Evolutionary conservation across 2,113 vertebrate species (phyloP).

Genomic region (Myotis brandtii): DNA sequence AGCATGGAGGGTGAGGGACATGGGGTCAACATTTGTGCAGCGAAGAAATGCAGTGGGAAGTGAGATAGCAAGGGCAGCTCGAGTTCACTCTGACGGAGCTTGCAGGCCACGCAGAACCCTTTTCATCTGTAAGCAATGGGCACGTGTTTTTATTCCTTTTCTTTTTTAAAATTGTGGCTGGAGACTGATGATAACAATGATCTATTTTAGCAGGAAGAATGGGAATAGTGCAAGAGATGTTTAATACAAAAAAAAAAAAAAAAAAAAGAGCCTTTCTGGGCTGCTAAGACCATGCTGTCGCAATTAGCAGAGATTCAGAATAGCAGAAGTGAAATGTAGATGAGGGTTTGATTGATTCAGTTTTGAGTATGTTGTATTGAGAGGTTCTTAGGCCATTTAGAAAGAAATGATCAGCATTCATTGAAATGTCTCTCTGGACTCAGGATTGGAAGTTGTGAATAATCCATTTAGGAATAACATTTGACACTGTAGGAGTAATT

Average conservation of each 20-base stretch:
- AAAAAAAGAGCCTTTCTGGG: not conserved
- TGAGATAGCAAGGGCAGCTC: not conserved
- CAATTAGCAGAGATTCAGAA: not conserved
- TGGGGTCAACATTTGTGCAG: not conserved
- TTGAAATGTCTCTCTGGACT: not conserved
- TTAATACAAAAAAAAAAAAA: not conserved
- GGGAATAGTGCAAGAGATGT: not conserved
- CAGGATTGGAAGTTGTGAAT: not conserved
- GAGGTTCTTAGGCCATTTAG: not conserved
- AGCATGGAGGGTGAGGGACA: rapidly evolving
- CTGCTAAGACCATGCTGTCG: not conserved
- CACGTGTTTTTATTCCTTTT: not conserved
- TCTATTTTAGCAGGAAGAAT: not conserved
- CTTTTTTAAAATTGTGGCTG: not conserved
- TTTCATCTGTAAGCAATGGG: not conserved
- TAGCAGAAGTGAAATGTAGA: not conserved
- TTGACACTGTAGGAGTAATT: not conserved
- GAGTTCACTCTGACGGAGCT: not conserved
- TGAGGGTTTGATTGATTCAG: not conserved
- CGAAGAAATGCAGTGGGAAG: not conserved
- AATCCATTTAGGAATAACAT: not conserved
- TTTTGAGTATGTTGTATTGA: not conserved
- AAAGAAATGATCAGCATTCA: not conserved
- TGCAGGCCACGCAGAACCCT: rapidly evolving
- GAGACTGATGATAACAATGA: not conserved